Conservation (phyloP, 2,888 invertebrate species). For the Ophioninae sp. region DNA sequence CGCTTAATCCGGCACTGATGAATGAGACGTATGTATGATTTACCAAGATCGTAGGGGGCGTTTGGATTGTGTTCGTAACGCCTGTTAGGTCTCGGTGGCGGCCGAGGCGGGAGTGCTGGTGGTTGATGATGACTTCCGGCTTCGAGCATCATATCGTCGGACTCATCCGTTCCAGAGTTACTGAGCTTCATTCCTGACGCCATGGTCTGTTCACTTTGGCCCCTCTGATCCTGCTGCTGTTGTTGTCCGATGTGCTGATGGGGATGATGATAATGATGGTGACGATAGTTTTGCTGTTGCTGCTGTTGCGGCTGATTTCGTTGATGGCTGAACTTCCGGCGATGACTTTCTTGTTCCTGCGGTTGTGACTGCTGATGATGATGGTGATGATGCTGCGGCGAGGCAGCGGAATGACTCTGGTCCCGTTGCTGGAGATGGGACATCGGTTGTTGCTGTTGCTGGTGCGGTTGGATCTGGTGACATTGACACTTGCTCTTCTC, state of each 20-base stretch:
- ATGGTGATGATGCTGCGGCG: constrained; percentile 62
- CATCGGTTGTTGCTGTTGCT: constrained; percentile 54
- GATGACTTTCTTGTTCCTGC: constrained; percentile 51
- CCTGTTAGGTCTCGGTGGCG: constrained; percentile 78
- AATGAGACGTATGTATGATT: constrained; percentile 59
- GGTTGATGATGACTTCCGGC: constrained; percentile 78
- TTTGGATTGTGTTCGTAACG: constrained; percentile 71
- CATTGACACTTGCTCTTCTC: constrained; percentile 77
- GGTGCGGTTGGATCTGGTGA: constrained; percentile 74
- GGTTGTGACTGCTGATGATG: constrained; percentile 50
- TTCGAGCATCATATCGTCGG: constrained; percentile 68
- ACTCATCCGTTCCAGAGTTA: constrained; percentile 72
- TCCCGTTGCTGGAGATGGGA: constrained; percentile 72
- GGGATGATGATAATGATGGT: constrained; percentile 64
- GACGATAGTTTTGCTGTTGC: constrained; percentile 57
- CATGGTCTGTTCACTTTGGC: constrained; percentile 35
- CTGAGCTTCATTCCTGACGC: constrained; percentile 63
- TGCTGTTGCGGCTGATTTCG: constrained; percentile 44
- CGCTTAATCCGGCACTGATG: no score
- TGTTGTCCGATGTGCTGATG: constrained; percentile 67
- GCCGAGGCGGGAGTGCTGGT: constrained; percentile 78
- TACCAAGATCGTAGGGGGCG: constrained; percentile 74
- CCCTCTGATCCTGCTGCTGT: constrained; percentile 45
- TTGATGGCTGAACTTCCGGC: constrained; percentile 33
- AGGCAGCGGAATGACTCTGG: constrained; percentile 66